Conservation (phyloP, 2,797 vertebrate genomes). For the Hippocampus kuda region DNA sequence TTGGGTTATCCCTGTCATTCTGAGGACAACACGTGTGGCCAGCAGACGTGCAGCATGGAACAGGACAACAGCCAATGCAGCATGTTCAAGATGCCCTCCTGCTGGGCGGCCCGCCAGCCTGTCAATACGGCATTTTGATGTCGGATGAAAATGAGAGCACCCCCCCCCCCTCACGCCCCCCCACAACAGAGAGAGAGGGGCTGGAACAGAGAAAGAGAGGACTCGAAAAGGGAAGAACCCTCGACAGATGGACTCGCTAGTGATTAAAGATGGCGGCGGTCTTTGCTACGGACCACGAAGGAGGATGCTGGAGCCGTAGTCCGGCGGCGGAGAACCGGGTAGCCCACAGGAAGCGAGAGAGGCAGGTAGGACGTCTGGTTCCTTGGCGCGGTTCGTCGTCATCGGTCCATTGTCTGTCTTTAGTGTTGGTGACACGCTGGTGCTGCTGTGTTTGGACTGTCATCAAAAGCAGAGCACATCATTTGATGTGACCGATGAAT, state of each 20-base stretch:
- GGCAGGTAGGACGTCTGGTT: constrained; percentile 52
- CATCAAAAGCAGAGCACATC: constrained; percentile 57
- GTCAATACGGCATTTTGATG: constrained; percentile 71
- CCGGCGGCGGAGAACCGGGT: constrained; percentile 58
- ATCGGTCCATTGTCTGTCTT: constrained; percentile 45
- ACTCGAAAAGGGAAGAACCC: constrained; percentile 62
- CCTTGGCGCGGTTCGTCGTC: constrained; percentile 38
- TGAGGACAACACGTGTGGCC: constrained; percentile 58
- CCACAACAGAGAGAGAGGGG: constrained; percentile 39
- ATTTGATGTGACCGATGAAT: constrained; percentile 61
- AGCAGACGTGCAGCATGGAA: constrained; percentile 62
- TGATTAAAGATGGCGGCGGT: constrained; percentile 78
- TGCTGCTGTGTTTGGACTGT: constrained; percentile 50
- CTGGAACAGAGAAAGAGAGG: constrained; percentile 66
- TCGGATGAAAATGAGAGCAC: constrained; percentile 67
- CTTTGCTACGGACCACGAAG: constrained; percentile 71
- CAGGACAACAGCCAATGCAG: constrained; percentile 67
- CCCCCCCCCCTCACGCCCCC: constrained; percentile 44
- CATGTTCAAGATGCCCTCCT: constrained; percentile 64
- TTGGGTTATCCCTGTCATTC: constrained; percentile 37
- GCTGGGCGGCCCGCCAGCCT: constrained; percentile 65
- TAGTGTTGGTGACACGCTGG: constrained; percentile 33
- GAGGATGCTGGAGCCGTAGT: constrained; percentile 51
- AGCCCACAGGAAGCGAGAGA: constrained; percentile 53
- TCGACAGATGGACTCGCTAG: constrained; percentile 70